Percentiles rank a stretch among this genome's conserved stretches.
Conservation (phyloP, 2,113 vertebrate species). For the Oryzias curvinotus region DNA sequence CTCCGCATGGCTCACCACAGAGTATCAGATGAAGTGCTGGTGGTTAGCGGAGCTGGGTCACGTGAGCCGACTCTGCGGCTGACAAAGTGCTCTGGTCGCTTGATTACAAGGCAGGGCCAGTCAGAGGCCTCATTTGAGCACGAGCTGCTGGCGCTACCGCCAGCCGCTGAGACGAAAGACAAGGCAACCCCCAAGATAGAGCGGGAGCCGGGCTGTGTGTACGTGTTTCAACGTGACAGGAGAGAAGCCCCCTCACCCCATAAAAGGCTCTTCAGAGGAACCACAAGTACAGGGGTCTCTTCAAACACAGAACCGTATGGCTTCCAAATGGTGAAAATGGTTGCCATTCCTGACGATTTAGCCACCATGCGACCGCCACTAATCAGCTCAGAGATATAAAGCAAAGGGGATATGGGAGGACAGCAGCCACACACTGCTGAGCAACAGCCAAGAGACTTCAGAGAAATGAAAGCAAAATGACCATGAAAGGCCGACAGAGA, state of each 20-base stretch:
- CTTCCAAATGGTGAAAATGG: constrained; percentile 77
- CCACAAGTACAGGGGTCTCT: constrained; percentile 81
- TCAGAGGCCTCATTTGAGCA: constrained; percentile 67
- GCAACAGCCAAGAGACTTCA: constrained; percentile 42
- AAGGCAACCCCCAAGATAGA: constrained; percentile 29
- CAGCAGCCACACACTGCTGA: constrained; percentile 65
- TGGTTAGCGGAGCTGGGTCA: constrained; percentile 74
- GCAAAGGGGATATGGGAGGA: constrained; percentile 41
- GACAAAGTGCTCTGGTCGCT: constrained; percentile 60
- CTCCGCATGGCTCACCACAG: constrained; percentile 66
- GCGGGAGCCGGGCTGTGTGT: constrained; percentile 15
- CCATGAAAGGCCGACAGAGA: constrained; percentile 28
- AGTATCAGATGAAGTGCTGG: constrained; percentile 81
- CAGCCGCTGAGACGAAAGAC: constrained; percentile 58
- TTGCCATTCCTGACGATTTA: constrained; percentile 59
- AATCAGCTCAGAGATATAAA: constrained; percentile 68
- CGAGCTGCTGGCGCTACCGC: constrained; percentile 68
- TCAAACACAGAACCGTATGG: constrained; percentile 71
- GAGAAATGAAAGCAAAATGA: constrained; percentile 34
- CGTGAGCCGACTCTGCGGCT: constrained; percentile 64
- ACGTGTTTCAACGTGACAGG: constrained; percentile 46
- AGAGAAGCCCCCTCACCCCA: constrained; percentile 69
- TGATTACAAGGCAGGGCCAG: constrained; percentile 80
- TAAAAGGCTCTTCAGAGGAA: constrained; percentile 72
- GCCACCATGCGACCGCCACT: constrained; percentile 58